These are phyloP conservation scores for Melangyna quadrimaculata DNA, from an alignment of 2,888 invertebrate genomes.

Conservation along the genomic window DNA sequence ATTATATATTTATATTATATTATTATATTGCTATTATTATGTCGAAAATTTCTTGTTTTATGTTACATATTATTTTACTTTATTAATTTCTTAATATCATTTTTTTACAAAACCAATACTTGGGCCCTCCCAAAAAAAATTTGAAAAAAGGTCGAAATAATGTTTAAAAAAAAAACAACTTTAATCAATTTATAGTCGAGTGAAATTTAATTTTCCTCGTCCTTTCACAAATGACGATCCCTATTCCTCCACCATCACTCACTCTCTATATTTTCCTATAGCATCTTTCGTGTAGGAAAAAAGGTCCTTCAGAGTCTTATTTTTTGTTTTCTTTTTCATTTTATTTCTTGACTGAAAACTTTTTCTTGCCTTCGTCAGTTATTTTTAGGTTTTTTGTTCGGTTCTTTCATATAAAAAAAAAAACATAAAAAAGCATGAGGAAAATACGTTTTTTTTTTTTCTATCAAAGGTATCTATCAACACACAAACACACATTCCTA, in stretches of 20 bases:
- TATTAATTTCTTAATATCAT: too few relatives aligned
- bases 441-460: constrained; percentile 5
- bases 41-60: too few relatives aligned
- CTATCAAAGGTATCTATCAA: constrained; percentile 31
- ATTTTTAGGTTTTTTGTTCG: constrained; percentile 30
- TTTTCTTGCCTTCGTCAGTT: constrained; percentile 29
- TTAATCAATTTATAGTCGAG: constrained; percentile 67
- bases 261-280: neutral
- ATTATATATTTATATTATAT: too few relatives aligned
- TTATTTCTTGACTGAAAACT: constrained; percentile 25
- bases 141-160: neutral
- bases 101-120: neutral
- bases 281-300: constrained; percentile 28
- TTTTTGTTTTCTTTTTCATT: constrained; percentile 2
- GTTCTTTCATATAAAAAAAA: constrained; percentile 12
- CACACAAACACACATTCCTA: neutral
- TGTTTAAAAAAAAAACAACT: constrained; percentile 25
- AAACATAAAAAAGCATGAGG: neutral
- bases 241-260: neutral
- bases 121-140: neutral
- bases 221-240: constrained; percentile 49
- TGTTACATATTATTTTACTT: too few relatives aligned
- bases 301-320: constrained; percentile 40
- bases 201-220: constrained; percentile 68
- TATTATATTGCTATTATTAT: too few relatives aligned